Conservation (phyloP, 2,888 invertebrate genomes). For the Drosophila siamana region DNA sequence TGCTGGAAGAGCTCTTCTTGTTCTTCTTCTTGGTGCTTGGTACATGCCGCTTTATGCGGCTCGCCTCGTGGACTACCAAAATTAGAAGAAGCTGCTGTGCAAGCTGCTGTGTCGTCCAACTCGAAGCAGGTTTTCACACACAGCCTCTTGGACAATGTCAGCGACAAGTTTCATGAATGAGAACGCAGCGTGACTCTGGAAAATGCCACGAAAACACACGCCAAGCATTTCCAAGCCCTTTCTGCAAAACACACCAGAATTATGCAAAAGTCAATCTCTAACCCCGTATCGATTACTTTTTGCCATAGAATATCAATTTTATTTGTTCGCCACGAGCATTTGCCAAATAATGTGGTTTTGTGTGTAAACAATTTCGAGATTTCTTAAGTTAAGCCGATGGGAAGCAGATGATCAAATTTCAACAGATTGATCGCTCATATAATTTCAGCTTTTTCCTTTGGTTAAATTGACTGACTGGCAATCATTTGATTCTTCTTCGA, state of each 20-base stretch:
- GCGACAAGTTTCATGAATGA: slow-evolving; percentile 74
- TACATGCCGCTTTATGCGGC: slow-evolving; percentile 35
- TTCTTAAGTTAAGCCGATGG: background rate
- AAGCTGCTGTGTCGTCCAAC: slow-evolving; percentile 51
- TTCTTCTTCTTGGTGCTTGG: slow-evolving; percentile 15
- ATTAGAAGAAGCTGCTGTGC: slow-evolving; percentile 76
- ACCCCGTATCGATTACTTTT: slow-evolving; percentile 2
- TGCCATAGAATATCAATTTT: background rate
- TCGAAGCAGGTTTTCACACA: slow-evolving; percentile 66
- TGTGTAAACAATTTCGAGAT: background rate
- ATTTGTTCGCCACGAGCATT: background rate
- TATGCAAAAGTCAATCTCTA: slow-evolving; percentile 13
- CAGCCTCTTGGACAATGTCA: slow-evolving; percentile 51
- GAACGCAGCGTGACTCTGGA: slow-evolving; percentile 60
- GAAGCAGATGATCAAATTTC: background rate
- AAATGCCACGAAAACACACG: slow-evolving; percentile 22
- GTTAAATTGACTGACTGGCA: background rate
- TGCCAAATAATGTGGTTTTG: background rate
- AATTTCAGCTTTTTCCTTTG: background rate
- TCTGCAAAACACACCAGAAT: background rate
- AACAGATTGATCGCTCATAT: background rate
- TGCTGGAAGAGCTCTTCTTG: too few species aligned
- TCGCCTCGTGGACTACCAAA: slow-evolving; percentile 61
- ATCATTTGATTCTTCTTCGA: background rate
- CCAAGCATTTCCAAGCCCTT: slow-evolving; percentile 25